Conservation (phyloP, 2,113 vertebrate genomes). For the Xiphophorus maculatus region DNA sequence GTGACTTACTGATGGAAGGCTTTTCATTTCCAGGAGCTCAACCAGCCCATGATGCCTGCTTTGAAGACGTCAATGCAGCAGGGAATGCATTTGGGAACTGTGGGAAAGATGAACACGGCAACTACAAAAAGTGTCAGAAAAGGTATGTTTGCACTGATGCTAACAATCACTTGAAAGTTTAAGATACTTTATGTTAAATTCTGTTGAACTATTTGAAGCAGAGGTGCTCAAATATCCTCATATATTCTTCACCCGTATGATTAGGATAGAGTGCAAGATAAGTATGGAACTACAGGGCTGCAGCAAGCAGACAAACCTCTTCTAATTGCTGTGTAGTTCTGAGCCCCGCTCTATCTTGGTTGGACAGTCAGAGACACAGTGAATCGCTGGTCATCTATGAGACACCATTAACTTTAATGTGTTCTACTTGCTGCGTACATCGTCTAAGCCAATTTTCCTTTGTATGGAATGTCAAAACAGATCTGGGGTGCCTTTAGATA, state of each 20-base stretch:
- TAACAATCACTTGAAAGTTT: neutral
- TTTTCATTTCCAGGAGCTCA: slow-evolving; percentile 82
- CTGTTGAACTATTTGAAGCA: neutral
- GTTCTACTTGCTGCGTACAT: no score
- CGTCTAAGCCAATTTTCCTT: no score
- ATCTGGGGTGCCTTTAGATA: no score
- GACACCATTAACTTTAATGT: no score
- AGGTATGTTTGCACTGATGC: slow-evolving; percentile 70
- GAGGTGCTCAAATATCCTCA: neutral
- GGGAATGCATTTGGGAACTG: slow-evolving; percentile 92
- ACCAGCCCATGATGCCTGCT: slow-evolving; percentile 89
- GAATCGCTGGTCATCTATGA: no score
- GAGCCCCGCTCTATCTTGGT: no score
- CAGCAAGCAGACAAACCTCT: no score
- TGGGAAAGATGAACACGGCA: slow-evolving; percentile 83
- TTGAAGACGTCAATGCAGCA: slow-evolving; percentile 88
- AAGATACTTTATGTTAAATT: neutral
- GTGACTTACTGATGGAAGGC: slow-evolving; percentile 2
- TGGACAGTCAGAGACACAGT: no score
- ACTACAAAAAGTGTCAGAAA: slow-evolving; percentile 85
- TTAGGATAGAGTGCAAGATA: neutral
- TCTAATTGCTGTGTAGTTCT: no score
- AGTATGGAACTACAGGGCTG: no score
- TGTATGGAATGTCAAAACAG: no score
- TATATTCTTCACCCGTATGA: neutral